A percentile compares a stretch with the other conserved stretches of the same genome.
Conservation (phyloP, 1,140 invertebrate genomes). For the Mya arenaria region DNA sequence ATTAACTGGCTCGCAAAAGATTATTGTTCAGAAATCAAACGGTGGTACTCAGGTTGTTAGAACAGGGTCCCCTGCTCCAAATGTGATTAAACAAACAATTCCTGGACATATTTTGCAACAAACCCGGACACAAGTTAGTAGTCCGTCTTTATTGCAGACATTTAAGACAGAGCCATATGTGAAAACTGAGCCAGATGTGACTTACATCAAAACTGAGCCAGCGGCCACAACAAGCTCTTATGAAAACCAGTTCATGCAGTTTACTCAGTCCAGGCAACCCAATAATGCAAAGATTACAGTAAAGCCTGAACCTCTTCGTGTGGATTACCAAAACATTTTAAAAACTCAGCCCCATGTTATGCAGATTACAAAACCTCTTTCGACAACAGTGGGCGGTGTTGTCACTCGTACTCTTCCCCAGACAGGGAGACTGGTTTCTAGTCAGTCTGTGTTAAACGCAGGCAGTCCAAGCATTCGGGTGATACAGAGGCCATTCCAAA, state of each 20-base stretch:
- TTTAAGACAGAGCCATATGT: too few species aligned
- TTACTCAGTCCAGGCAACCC: neutral
- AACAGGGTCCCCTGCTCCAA: conserved; percentile 3
- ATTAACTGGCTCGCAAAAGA: conserved; percentile 40
- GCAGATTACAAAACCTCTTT: conserved; percentile 41
- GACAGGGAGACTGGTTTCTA: conserved; percentile 30
- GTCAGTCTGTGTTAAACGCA: conserved; percentile 18
- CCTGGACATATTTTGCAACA: conserved; percentile 26
- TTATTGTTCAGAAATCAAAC: conserved; percentile 39
- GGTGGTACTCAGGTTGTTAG: conserved; percentile 34
- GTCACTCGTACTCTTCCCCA: conserved; percentile 20
- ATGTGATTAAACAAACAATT: neutral
- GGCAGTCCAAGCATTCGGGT: conserved; percentile 46
- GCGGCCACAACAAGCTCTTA: neutral
- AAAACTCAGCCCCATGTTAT: conserved; percentile 48
- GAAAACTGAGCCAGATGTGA: neutral
- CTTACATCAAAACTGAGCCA: too few species aligned
- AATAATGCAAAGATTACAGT: conserved; percentile 13
- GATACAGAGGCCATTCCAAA: conserved; percentile 54
- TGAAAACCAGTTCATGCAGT: conserved; percentile 46
- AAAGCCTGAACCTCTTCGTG: neutral
- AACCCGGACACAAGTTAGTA: neutral
- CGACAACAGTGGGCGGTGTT: neutral
- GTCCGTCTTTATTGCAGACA: too few species aligned
- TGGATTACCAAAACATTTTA: conserved; percentile 1